A percentile compares a stretch with the other conserved stretches of the same genome.
phyloP scores from a whole-genome alignment of 2,888 invertebrate species.

The Notodonta ziczac region DNA sequence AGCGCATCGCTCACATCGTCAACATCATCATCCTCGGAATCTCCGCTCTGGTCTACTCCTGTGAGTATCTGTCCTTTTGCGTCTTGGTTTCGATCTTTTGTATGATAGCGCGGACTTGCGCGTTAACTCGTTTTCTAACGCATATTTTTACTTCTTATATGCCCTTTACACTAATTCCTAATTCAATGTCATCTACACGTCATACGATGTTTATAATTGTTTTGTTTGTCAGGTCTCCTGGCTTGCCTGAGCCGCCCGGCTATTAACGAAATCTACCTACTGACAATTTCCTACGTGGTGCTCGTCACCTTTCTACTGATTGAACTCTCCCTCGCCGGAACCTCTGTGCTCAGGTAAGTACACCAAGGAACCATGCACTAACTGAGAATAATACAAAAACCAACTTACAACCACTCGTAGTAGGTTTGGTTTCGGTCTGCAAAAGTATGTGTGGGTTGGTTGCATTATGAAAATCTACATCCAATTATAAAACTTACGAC shows the following conservation, averaged over 20 bases:
- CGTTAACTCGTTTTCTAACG: no score
- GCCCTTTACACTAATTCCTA: no score
- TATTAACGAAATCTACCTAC: conserved; percentile 94
- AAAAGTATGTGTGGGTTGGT: no score
- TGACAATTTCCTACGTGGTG: conserved; percentile 93
- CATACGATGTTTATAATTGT: not conserved
- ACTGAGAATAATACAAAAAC: no score
- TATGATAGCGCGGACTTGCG: no score
- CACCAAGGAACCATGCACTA: not conserved
- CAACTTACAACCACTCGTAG: no score
- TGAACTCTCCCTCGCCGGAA: conserved; percentile 83
- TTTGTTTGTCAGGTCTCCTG: conserved; percentile 84
- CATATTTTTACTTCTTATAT: no score
- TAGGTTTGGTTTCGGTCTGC: no score
- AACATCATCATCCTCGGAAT: conserved; percentile 74
- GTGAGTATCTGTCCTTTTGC: conserved; percentile 65
- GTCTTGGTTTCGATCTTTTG: no score
- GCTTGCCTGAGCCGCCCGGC: conserved; percentile 91
- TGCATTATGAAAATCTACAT: no score
- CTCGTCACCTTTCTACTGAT: conserved; percentile 91
- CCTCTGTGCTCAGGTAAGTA: conserved; percentile 72
- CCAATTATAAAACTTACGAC: not conserved
- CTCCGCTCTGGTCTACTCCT: conserved; percentile 79
- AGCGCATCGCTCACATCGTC: conserved; percentile 62
- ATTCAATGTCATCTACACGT: no score